Conservation (phyloP, 2,888 invertebrate genomes). For the Melipona beecheii region DNA sequence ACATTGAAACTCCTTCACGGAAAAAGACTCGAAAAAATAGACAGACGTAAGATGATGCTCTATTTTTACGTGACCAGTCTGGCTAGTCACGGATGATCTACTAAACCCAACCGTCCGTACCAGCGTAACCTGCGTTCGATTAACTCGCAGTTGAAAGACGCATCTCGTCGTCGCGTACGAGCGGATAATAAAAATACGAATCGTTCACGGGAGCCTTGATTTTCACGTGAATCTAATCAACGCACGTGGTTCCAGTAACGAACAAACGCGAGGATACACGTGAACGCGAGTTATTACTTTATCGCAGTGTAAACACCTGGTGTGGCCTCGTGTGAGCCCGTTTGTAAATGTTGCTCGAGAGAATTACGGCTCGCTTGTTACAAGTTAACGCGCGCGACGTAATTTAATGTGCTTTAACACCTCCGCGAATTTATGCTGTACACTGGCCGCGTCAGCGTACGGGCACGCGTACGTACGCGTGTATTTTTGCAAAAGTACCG, state of each 20-base stretch:
- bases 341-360: conserved; percentile 46
- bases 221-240: conserved; percentile 28
- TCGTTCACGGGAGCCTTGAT: conserved; percentile 19
- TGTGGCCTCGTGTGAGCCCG: conserved; percentile 31
- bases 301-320: conserved; percentile 65
- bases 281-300: conserved; percentile 46
- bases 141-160: neutral
- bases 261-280: conserved; percentile 21
- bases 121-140: neutral
- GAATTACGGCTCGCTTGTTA: conserved; percentile 60
- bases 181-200: neutral
- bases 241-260: conserved; percentile 36
- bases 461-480: too few relatives aligned
- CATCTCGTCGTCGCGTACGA: neutral
- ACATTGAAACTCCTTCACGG: neutral
- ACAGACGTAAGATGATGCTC: neutral
- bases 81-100: neutral
- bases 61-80: conserved; percentile 3
- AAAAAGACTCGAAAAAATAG: neutral
- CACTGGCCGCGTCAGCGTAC: neutral
- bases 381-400: conserved; percentile 48
- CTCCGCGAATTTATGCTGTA: conserved; percentile 36
- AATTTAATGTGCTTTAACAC: conserved; percentile 58
- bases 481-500: conserved; percentile 4
- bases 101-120: neutral